Evolutionary conservation across 2,113 vertebrate genomes (phyloP).

Genomic region (Toxostoma redivivum): DNA sequence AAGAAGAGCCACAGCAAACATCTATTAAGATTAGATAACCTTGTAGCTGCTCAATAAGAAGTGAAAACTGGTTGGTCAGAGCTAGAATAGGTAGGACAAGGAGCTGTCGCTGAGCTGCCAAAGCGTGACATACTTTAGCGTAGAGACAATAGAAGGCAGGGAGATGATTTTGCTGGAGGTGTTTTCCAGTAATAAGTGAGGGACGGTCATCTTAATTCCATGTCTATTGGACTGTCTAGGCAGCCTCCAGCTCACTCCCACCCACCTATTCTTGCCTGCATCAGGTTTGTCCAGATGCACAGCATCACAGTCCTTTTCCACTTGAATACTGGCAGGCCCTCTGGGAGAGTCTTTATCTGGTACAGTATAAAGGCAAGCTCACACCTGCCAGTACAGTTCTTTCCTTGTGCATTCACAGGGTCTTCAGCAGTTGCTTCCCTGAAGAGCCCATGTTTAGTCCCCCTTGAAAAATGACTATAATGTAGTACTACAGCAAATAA

Average conservation of each 20-base stretch:
- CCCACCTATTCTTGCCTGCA: neutral
- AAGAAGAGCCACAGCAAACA: neutral
- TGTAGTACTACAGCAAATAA: neutral
- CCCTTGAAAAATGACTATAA: neutral
- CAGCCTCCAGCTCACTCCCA: neutral
- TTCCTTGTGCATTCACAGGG: neutral
- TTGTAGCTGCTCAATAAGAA: neutral
- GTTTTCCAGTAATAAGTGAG: neutral
- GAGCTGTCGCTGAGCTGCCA: neutral
- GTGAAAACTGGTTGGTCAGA: neutral
- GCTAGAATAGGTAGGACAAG: neutral
- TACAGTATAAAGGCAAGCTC: neutral
- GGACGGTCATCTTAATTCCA: neutral
- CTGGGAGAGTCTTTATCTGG: neutral
- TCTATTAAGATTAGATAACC: neutral
- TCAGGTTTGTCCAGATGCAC: fast-evolving
- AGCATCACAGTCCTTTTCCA: neutral
- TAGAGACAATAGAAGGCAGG: neutral
- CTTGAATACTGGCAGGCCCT: neutral
- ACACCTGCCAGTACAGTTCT: neutral
- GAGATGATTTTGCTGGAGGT: neutral
- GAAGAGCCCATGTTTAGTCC: neutral
- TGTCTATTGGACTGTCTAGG: neutral
- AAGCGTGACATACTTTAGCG: neutral
- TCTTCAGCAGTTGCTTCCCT: neutral